Evolutionary conservation across 2,888 invertebrate species (phyloP), one percentile per base, ranked within the genome.

Genomic region (Trypoxylon attenuatum): DNA sequence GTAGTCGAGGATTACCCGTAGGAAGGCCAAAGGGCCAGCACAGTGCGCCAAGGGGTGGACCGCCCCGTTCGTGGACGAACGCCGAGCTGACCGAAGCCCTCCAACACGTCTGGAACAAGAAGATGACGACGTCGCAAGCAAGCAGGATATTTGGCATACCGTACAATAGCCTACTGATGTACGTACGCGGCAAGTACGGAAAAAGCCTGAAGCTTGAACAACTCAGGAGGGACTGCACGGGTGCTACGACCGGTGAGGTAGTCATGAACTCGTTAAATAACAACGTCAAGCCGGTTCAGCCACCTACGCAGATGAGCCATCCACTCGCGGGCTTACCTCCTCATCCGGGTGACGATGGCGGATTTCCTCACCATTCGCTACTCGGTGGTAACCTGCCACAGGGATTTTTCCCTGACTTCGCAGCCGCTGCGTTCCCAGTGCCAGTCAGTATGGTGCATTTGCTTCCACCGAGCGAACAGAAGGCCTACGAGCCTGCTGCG

Each of bases 81-180:
- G 94, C 94, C 29, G 96, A 96, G 83, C 89, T 96, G 51, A 96
- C 96, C 51, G 94, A 96, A 88, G 96, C 96, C 1, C 90, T 96
- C 52, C 95, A 95, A 82, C 95, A 96, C 87, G 96, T 96, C n/a
- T 96, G 96, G 96, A 96, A 96, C 88, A 96, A 96, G 84, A 96
- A 95, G 86, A 96, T 96, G 95, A 96, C 96, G 69, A 96, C 96
- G 42, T 95, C 95, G 82, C 95, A 96, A 87, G 96, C 96, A 6
- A 96, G 95, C 19, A 89, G 96, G 69, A 94, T 96, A 85, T 96
- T 95, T 88, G 96, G 96, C 41, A 96, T 96, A 73, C 96, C 96
- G n/a, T 96, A 96, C 90, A 96, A 96, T 88, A 95, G 95, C 43
- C 89, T 96, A 47, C 89, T 96, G 56, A 96, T 96, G 96, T 96